Conservation (phyloP, 2,797 vertebrate genomes). For the Pitangus sulphuratus region DNA sequence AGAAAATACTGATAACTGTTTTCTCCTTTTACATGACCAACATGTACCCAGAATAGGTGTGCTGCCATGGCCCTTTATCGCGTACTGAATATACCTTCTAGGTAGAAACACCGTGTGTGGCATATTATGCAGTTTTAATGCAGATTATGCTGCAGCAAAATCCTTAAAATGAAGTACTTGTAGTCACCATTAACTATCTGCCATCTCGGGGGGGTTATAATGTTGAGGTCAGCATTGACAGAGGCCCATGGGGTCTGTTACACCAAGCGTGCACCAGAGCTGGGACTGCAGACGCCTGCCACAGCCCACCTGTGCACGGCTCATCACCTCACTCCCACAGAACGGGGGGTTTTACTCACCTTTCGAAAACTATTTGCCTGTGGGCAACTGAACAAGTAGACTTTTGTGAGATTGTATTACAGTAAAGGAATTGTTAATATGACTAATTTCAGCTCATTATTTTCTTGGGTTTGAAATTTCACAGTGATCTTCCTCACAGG, state of each 20-base stretch:
- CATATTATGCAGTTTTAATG: fast-evolving
- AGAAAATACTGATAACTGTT: fast-evolving
- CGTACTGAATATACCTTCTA: fast-evolving
- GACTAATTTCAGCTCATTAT: neutral
- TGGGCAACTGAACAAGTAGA: neutral
- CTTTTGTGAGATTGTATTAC: neutral
- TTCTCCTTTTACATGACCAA: fast-evolving
- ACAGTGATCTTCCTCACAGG: neutral
- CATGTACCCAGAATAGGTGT: fast-evolving
- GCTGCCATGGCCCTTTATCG: neutral
- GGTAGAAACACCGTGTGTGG: fast-evolving
- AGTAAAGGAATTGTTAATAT: neutral
- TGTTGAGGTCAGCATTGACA: neutral
- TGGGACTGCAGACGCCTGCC: neutral
- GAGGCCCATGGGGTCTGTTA: neutral
- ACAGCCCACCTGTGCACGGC: neutral
- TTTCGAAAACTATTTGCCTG: constrained; percentile 19
- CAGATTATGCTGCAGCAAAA: neutral
- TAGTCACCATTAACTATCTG: fast-evolving
- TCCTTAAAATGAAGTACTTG: neutral
- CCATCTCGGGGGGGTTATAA: neutral
- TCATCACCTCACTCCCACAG: fast-evolving
- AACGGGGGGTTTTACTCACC: neutral
- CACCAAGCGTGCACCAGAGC: neutral
- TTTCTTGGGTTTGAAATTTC: constrained; percentile 2